These are phyloP conservation scores for Ictalurus punctatus DNA, from an alignment of 2,113 vertebrate genomes.

Conservation along the genomic window DNA sequence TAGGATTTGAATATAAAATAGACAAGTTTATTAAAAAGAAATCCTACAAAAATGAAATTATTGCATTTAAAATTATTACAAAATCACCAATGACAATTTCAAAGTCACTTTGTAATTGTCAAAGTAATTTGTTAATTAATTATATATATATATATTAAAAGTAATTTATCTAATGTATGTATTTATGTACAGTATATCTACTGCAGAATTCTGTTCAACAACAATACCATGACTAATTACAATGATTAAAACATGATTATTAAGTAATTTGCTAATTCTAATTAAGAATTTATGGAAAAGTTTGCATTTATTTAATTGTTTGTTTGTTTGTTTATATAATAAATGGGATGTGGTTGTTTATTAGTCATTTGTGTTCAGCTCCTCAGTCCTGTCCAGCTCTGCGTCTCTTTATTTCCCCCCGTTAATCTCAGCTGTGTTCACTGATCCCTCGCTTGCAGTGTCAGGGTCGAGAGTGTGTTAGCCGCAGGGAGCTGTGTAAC, in stretches of 20 bases:
- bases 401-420: not conserved
- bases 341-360: not conserved
- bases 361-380: not conserved
- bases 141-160: too few relatives aligned
- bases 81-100: not conserved
- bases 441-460: not conserved
- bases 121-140: too few relatives aligned
- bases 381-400: not conserved
- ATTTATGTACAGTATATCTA: not conserved
- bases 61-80: too few relatives aligned
- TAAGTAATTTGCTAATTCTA: not conserved
- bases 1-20: not conserved
- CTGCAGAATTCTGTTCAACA: not conserved
- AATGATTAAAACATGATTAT: not conserved
- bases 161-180: not conserved
- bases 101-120: too few relatives aligned
- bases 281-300: not conserved
- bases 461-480: not conserved
- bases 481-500: not conserved
- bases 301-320: not conserved
- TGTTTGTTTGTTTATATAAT: not conserved
- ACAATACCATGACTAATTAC: not conserved
- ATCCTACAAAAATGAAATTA: not conserved
- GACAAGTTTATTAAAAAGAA: not conserved
- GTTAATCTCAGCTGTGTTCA: not conserved